Conservation (phyloP, 2,888 invertebrate genomes). For the Brachyptera risi region DNA sequence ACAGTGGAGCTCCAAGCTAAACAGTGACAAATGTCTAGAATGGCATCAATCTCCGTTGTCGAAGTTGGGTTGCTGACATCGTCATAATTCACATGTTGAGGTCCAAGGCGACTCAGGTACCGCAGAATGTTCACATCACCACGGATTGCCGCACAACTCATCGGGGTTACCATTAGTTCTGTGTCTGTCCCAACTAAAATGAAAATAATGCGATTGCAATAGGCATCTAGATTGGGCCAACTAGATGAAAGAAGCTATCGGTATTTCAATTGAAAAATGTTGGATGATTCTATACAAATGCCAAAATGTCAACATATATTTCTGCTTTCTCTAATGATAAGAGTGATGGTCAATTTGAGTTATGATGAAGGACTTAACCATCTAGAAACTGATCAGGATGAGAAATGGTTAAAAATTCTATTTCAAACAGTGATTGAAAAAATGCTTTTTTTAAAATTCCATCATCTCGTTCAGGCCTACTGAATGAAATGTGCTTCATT, state of each 20-base stretch:
- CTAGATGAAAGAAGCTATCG: neutral
- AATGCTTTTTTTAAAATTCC: too few relatives aligned
- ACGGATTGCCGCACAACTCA: constrained; percentile 54
- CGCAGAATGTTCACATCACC: constrained; percentile 72
- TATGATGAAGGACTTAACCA: too few relatives aligned
- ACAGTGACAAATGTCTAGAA: constrained; percentile 53
- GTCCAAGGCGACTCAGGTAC: constrained; percentile 58
- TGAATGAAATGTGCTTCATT: too few relatives aligned
- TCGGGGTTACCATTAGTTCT: constrained; percentile 57
- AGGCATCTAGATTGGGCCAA: too few relatives aligned
- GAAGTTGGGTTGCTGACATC: constrained; percentile 45
- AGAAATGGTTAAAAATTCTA: too few relatives aligned
- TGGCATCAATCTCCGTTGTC: constrained; percentile 51
- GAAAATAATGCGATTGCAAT: too few relatives aligned
- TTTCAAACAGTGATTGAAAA: too few relatives aligned
- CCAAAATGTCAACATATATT: neutral
- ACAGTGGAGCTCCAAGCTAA: constrained; percentile 33
- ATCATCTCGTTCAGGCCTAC: too few relatives aligned
- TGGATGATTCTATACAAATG: neutral
- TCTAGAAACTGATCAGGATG: too few relatives aligned
- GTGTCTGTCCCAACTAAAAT: constrained; percentile 53
- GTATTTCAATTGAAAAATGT: constrained; percentile 8
- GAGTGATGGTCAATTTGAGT: too few relatives aligned
- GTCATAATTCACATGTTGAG: constrained; percentile 52
- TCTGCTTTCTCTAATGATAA: too few relatives aligned